A percentile compares a stretch with the other conserved stretches of the same genome.
phyloP scores from a whole-genome alignment of 2,888 invertebrate species.

The Adelphocoris suturalis region DNA sequence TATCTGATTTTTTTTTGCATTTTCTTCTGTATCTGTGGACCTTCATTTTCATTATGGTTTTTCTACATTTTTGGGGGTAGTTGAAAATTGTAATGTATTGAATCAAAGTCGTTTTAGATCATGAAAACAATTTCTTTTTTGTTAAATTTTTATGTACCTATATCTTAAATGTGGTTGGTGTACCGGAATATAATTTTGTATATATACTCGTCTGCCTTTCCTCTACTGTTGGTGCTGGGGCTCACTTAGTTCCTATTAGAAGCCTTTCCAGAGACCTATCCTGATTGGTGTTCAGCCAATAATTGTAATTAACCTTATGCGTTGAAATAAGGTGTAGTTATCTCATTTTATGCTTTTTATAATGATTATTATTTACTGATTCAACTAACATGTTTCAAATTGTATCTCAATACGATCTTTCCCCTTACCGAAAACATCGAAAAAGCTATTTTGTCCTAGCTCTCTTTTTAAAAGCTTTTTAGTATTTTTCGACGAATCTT shows the following conservation, averaged over 20 bases:
- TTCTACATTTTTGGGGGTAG: slow-evolving; percentile 27
- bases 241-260: not conserved
- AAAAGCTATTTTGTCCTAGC: no score
- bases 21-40: slow-evolving; percentile 50
- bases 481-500: no score
- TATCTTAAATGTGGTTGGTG: slow-evolving; percentile 19
- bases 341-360: no score
- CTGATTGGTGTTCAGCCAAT: not conserved
- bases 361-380: no score
- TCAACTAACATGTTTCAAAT: no score
- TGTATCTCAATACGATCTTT: no score
- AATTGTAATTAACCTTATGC: no score
- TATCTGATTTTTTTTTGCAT: slow-evolving; percentile 32
- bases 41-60: slow-evolving; percentile 65
- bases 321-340: no score
- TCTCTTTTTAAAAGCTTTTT: no score
- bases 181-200: not conserved
- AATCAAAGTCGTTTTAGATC: not conserved
- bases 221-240: not conserved
- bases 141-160: not conserved
- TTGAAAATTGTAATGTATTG: not conserved
- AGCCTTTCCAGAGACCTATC: not conserved
- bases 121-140: not conserved
- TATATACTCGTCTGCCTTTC: not conserved
- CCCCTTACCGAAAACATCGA: no score